These are phyloP conservation scores for Leptinotarsa undecemlineata DNA, from an alignment of 1,140 invertebrate species.

Conservation along the genomic window DNA sequence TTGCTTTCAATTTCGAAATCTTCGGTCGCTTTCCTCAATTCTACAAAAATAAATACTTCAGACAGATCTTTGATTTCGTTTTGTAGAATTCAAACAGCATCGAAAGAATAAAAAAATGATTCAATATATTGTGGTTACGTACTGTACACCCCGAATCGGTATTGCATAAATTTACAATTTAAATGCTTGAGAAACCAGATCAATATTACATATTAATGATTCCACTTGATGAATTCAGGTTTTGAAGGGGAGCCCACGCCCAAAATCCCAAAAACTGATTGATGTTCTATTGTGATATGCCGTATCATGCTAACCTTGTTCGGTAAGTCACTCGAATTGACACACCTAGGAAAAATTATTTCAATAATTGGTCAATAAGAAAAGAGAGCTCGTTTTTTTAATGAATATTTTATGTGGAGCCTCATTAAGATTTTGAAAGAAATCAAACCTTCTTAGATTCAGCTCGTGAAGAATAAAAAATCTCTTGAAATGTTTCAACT, in stretches of 20 bases:
- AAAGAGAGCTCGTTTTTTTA: background rate
- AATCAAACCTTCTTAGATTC: no score
- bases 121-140: no score
- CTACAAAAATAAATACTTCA: no score
- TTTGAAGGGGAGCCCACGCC: conserved; percentile 1
- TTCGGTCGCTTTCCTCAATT: no score
- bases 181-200: background rate
- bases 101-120: no score
- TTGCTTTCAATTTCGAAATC: no score
- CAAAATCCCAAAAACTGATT: conserved; percentile 3
- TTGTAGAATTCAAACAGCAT: no score
- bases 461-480: no score
- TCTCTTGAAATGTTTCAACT: no score
- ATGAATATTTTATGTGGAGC: background rate
- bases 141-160: background rate
- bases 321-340: background rate
- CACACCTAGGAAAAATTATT: background rate
- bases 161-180: background rate
- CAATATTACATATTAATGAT: background rate
- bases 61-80: no score
- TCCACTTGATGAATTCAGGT: background rate
- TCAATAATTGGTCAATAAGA: background rate
- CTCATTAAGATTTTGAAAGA: no score
- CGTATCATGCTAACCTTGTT: background rate
- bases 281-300: conserved; percentile 6